Conservation (phyloP, 2,888 invertebrate species). For the Oligia strigilis region DNA sequence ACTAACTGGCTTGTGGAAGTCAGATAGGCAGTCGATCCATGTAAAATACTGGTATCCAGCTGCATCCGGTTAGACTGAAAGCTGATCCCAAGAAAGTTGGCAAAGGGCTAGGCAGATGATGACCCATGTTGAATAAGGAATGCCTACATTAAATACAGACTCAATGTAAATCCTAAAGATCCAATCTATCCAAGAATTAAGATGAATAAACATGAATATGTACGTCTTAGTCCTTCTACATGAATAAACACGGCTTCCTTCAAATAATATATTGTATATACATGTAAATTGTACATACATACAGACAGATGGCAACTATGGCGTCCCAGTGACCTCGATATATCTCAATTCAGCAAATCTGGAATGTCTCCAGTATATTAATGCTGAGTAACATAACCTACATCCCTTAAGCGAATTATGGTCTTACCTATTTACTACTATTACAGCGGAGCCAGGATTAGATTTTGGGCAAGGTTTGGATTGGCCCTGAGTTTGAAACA, state of each 20-base stretch:
- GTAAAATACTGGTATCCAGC: background rate
- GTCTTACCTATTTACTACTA: constrained; percentile 35
- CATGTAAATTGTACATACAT: constrained; percentile 22
- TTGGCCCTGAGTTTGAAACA: background rate
- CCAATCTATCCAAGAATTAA: constrained; percentile 28
- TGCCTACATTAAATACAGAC: background rate
- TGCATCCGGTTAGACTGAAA: background rate
- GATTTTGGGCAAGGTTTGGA: constrained; percentile 5
- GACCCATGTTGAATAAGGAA: background rate
- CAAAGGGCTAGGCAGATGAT: background rate
- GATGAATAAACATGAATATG: constrained; percentile 27
- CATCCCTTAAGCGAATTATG: constrained; percentile 45
- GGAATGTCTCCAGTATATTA: constrained; percentile 64
- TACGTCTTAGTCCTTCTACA: constrained; percentile 1
- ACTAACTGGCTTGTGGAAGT: background rate
- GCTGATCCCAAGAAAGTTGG: background rate
- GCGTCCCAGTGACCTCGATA: constrained; percentile 55
- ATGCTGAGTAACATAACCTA: constrained; percentile 48
- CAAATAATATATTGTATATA: constrained; percentile 25
- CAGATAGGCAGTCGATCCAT: background rate
- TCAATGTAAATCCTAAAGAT: constrained; percentile 21
- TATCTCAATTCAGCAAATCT: constrained; percentile 61
- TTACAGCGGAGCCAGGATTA: constrained; percentile 2
- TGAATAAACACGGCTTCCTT: constrained; percentile 25
- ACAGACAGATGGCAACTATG: constrained; percentile 29